Percentiles rank a stretch among this genome's conserved stretches.
phyloP scores from a whole-genome alignment of 2,888 invertebrate genomes.

The Corythucha ciliata region DNA sequence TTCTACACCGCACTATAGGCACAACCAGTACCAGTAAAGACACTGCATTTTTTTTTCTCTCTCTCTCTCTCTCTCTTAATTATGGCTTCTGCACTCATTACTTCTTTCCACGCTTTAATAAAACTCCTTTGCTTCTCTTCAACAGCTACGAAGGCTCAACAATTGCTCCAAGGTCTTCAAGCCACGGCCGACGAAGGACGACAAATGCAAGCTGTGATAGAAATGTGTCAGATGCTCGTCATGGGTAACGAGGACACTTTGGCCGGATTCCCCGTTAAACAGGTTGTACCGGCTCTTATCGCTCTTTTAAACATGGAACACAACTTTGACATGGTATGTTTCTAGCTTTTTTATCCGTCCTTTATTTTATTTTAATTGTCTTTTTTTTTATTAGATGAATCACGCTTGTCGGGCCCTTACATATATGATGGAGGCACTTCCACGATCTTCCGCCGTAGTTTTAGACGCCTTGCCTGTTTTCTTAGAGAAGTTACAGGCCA shows the following conservation, averaged over 20 bases:
- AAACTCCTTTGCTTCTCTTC: conserved; percentile 8
- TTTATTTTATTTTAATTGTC: conserved; percentile 4
- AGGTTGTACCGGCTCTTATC: conserved; percentile 92
- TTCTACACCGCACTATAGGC: conserved; percentile 88
- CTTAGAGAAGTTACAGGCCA: conserved; percentile 91
- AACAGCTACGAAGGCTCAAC: conserved; percentile 81
- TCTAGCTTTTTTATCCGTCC: background rate
- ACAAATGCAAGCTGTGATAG: conserved; percentile 91
- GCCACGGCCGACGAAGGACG: conserved; percentile 91
- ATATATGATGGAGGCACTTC: conserved; percentile 98
- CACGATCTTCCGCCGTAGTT: conserved; percentile 89
- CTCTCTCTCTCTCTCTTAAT: no score
- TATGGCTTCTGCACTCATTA: no score
- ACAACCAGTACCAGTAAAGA: conserved; percentile 62
- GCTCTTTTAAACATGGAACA: conserved; percentile 90
- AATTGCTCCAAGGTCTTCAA: conserved; percentile 82
- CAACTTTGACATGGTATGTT: conserved; percentile 87
- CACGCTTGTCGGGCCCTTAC: conserved; percentile 96
- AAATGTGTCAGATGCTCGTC: conserved; percentile 96
- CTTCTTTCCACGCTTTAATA: background rate
- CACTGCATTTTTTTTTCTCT: conserved; percentile 7
- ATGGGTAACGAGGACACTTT: conserved; percentile 99
- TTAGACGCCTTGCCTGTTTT: conserved; percentile 96
- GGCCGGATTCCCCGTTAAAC: conserved; percentile 96
- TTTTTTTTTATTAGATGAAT: conserved; percentile 64